A percentile compares a stretch with the other conserved stretches of the same genome.
Conservation (phyloP, 1,140 invertebrate genomes). For the Pachypsylla venusta region DNA sequence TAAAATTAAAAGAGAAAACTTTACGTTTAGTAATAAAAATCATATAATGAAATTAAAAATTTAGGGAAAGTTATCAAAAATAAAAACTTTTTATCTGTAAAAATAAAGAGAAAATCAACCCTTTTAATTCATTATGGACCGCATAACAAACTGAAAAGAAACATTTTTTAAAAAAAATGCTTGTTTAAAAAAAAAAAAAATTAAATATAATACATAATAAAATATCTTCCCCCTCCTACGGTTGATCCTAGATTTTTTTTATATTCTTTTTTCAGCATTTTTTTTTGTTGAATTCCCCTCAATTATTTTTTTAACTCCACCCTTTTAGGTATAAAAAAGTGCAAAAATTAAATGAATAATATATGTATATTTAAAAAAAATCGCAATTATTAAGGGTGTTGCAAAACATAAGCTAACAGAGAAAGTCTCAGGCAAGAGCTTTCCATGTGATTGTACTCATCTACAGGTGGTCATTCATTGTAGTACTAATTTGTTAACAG, state of each 20-base stretch:
- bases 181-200: not conserved
- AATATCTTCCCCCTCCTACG: not conserved
- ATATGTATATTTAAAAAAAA: too few relatives aligned
- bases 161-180: conserved; percentile 1
- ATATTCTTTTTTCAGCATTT: not conserved
- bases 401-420: too few relatives aligned
- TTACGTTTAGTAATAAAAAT: conserved; percentile 1
- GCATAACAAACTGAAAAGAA: conserved; percentile 6
- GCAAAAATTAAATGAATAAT: too few relatives aligned
- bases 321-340: conserved; percentile 8
- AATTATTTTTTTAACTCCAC: not conserved
- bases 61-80: not conserved
- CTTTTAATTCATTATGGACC: conserved; percentile 9
- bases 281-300: not conserved
- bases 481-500: too few relatives aligned
- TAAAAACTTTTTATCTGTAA: not conserved
- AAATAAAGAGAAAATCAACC: not conserved
- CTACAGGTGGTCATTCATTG: too few relatives aligned
- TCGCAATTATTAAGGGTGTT: too few relatives aligned
- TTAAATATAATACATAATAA: not conserved
- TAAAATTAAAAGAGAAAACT: too few relatives aligned
- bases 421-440: too few relatives aligned
- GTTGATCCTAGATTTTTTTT: not conserved
- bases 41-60: conserved; percentile 7
- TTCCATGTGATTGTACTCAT: too few relatives aligned